A percentile compares a stretch with the other conserved stretches of the same genome.
Evolutionary conservation across 2,888 invertebrate species (phyloP).

Genomic region (Cheilosia vulpina): DNA sequence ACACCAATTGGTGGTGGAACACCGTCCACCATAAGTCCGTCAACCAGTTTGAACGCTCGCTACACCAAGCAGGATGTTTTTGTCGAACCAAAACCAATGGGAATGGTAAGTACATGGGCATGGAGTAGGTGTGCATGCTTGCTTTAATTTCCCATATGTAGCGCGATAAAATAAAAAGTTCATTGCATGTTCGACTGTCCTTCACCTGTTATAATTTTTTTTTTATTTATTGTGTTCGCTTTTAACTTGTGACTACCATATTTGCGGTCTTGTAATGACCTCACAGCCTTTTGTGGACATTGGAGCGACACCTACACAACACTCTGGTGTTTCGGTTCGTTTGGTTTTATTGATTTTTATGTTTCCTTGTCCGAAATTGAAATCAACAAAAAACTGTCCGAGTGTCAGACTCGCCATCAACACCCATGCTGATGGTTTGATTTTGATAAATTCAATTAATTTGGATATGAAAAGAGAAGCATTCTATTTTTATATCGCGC

Average conservation of each 20-base stretch:
- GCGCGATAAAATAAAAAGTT: slow-evolving; percentile 51
- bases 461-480: slow-evolving; percentile 18
- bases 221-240: neutral
- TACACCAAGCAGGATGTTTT: slow-evolving; percentile 80
- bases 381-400: slow-evolving; percentile 6
- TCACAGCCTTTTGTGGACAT: slow-evolving; percentile 52
- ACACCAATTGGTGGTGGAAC: slow-evolving; percentile 82
- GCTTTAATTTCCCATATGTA: slow-evolving; percentile 34
- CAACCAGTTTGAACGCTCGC: slow-evolving; percentile 80
- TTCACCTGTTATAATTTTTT: slow-evolving; percentile 52
- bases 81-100: slow-evolving; percentile 82
- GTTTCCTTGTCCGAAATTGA: slow-evolving; percentile 16
- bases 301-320: slow-evolving; percentile 58
- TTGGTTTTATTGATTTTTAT: slow-evolving; percentile 67
- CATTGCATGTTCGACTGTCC: slow-evolving; percentile 67
- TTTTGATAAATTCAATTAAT: slow-evolving; percentile 37
- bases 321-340: slow-evolving; percentile 25
- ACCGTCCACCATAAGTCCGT: slow-evolving; percentile 82
- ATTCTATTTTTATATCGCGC: slow-evolving; percentile 12
- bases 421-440: slow-evolving; percentile 24
- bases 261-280: slow-evolving; percentile 53
- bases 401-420: neutral
- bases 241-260: slow-evolving; percentile 33
- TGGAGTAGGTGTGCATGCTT: slow-evolving; percentile 41
- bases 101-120: slow-evolving; percentile 79